Base-by-base conservation (phyloP, 2,888 invertebrate species). In the Scaptomyza cyrtandrae region DNA sequence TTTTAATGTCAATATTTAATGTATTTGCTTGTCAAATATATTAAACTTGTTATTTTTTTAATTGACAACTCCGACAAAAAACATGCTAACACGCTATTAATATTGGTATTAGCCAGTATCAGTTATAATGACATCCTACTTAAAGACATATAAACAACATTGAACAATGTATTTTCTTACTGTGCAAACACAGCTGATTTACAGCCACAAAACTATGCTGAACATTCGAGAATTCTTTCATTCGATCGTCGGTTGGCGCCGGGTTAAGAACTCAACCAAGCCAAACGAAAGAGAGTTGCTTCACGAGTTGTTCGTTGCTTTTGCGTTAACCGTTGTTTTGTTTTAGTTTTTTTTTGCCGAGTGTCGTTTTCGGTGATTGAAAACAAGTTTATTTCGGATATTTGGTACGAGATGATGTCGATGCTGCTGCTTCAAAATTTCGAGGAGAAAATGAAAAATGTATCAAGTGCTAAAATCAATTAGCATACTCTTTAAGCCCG, bases 381-480 rank as follows among this genome's bases (percentile, higher is more conserved):
- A 86, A 83, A 86, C 86, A 67, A 61, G 82, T 82, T 82, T 70
- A 24, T 67, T 57, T 39, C 11, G 31, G 57, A 16, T 16, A n/a
- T 55, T 58, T 61, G 71, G 63, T 77, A 62, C 75, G 78, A 73
- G 78, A 83, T 80, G 83, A 65, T 58, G 75, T n/a, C 39, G 58
- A 35, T 43, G 62, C 53, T 69, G 71, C 59, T 67, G 53, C 33
- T 45, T 45, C 39, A 16, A 62, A 50, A 50, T 70, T 59, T 77
- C 71, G 77, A 77, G 64, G 41, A 41, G 41, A 41, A 41, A 50
- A 81, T 65, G 69, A 64, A 83, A 78, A 78, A 83, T 83, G 83
- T 78, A 76, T 83, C 86, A 72, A 72, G 82, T 87, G 87, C 82
- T 82, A 75, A 86, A 81, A 77, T 72, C 82, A 87, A 87, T 86